Conservation (phyloP, 2,113 vertebrate genomes). For the Colaptes auratus region DNA sequence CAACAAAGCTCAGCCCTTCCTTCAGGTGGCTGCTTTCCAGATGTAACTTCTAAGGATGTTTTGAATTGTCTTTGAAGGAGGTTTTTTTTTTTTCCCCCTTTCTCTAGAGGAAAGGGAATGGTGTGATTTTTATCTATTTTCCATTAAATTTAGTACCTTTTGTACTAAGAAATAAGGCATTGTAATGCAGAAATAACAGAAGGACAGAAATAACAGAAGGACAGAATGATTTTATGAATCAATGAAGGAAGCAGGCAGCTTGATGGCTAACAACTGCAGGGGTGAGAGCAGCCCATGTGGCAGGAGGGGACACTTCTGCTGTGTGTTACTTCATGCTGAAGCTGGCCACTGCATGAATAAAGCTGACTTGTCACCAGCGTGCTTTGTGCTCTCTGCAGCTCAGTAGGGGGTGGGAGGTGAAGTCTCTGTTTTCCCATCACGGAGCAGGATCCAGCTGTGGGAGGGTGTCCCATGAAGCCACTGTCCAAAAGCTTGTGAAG, state of each 20-base stretch:
- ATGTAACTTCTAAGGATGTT: background rate
- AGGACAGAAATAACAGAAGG: background rate
- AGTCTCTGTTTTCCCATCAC: too few species aligned
- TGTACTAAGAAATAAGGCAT: background rate
- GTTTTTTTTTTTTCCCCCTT: background rate
- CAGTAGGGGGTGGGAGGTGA: too few species aligned
- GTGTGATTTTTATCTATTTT: background rate
- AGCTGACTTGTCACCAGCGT: rapidly evolving
- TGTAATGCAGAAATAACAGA: background rate
- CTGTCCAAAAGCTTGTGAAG: too few species aligned
- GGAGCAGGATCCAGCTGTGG: too few species aligned
- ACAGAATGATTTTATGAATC: background rate
- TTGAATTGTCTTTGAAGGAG: rapidly evolving
- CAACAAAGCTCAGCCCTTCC: rapidly evolving
- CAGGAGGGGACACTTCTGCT: rapidly evolving
- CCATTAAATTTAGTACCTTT: background rate
- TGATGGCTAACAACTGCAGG: rapidly evolving
- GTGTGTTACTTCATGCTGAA: rapidly evolving
- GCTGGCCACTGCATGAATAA: background rate
- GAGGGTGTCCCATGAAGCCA: too few species aligned
- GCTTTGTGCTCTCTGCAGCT: background rate
- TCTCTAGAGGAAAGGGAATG: background rate
- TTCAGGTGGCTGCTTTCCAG: rapidly evolving
- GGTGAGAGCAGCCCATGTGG: rapidly evolving
- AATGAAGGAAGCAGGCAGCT: rapidly evolving